Conservation (phyloP, 2,888 invertebrate genomes). For the Cremastinae sp. region DNA sequence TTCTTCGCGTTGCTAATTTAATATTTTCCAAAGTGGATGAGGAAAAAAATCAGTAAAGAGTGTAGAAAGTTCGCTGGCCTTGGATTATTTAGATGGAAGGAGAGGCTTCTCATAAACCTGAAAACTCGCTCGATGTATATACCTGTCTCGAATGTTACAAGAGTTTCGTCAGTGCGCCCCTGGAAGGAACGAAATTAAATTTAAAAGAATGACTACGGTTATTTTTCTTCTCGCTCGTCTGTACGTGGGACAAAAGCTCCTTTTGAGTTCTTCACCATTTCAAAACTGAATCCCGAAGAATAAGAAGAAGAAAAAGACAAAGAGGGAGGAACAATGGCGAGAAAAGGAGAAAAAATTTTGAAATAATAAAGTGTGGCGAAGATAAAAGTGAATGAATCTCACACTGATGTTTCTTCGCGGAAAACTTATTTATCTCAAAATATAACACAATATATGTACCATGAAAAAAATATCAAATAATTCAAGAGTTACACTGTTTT, state of each 20-base stretch:
- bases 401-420: too few relatives aligned
- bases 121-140: not conserved
- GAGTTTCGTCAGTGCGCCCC: slow-evolving; percentile 6
- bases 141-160: slow-evolving; percentile 14
- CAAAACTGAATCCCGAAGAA: slow-evolving; percentile 71
- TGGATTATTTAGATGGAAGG: slow-evolving; percentile 1
- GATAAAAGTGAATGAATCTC: too few relatives aligned
- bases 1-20: too few relatives aligned
- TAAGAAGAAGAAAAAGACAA: slow-evolving; percentile 9
- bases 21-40: not conserved
- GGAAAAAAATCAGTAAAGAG: not conserved
- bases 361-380: too few relatives aligned
- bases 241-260: slow-evolving; percentile 73
- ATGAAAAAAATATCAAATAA: too few relatives aligned
- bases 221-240: slow-evolving; percentile 70
- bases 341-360: too few relatives aligned
- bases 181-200: slow-evolving; percentile 71
- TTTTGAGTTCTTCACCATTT: slow-evolving; percentile 74
- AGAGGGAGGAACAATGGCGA: slow-evolving; percentile 19
- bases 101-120: not conserved
- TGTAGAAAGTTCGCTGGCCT: not conserved
- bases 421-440: too few relatives aligned
- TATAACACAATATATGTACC: too few relatives aligned
- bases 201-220: slow-evolving; percentile 77
- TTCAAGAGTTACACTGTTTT: too few relatives aligned